These are phyloP conservation scores for Callorhinus ursinus DNA, from an alignment of 2,113 vertebrate genomes.

Conservation along the genomic window DNA sequence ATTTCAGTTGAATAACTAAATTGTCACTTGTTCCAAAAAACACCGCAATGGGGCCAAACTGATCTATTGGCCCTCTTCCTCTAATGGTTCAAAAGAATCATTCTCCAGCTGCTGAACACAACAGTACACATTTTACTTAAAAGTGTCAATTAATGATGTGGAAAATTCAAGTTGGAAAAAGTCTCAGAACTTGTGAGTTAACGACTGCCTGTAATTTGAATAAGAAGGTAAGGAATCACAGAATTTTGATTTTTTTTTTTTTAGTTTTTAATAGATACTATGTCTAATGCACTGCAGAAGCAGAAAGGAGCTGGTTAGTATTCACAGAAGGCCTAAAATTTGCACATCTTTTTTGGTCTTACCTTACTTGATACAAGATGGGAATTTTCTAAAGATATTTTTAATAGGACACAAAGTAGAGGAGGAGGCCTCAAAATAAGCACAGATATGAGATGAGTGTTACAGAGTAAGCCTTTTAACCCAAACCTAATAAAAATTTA, in stretches of 20 bases:
- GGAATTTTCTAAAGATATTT: background rate
- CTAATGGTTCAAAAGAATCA: background rate
- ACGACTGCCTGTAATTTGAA: background rate
- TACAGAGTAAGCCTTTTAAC: background rate
- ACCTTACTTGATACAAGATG: conserved; percentile 3
- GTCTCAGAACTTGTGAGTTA: conserved; percentile 39
- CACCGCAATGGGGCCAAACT: background rate
- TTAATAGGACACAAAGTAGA: conserved; percentile 30
- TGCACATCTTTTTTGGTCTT: background rate
- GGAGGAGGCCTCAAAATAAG: background rate
- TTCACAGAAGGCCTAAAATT: background rate
- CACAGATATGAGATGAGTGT: background rate
- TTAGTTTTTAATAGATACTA: background rate
- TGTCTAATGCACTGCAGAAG: background rate
- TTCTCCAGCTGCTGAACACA: background rate
- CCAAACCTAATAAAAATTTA: conserved; percentile 13
- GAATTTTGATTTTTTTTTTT: background rate
- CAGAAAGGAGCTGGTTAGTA: background rate
- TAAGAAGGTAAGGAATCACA: background rate
- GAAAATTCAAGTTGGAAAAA: background rate
- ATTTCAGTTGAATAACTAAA: conserved; percentile 22
- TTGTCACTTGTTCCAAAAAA: conserved; percentile 4
- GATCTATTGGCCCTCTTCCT: background rate
- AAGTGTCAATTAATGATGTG: background rate
- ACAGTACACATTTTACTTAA: background rate